phyloP scores from a whole-genome alignment of 2,113 vertebrate genomes.

The Barbus barbus region DNA sequence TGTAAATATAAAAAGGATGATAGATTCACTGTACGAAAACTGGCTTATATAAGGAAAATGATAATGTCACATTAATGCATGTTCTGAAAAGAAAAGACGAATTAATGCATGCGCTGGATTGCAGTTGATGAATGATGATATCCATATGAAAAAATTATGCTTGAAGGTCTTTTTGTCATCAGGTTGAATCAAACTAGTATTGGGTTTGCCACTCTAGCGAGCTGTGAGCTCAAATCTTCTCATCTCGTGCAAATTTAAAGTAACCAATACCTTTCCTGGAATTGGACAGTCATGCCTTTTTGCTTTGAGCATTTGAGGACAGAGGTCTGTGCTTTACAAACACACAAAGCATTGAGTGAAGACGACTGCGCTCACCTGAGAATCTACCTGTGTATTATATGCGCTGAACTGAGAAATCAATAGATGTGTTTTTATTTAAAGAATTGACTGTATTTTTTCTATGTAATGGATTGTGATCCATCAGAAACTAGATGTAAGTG shows the following conservation, averaged over 20 bases:
- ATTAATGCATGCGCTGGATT: conserved; percentile 14
- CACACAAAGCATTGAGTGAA: conserved; percentile 27
- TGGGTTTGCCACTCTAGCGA: conserved; percentile 33
- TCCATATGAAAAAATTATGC: conserved; percentile 54
- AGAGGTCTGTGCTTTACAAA: conserved; percentile 43
- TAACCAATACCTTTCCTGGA: conserved; percentile 47
- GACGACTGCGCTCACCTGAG: not conserved
- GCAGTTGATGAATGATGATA: conserved; percentile 63
- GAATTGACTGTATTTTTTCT: not conserved
- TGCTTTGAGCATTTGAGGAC: conserved; percentile 37
- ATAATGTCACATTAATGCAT: conserved; percentile 5
- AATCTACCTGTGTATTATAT: not conserved
- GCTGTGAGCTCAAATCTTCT: conserved; percentile 31
- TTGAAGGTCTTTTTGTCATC: conserved; percentile 53
- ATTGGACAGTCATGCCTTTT: conserved; percentile 52
- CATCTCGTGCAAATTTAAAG: conserved; percentile 53
- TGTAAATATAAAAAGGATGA: conserved; percentile 15
- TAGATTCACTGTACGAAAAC: not conserved
- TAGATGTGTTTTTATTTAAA: conserved; percentile 27
- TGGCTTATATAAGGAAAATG: not conserved
- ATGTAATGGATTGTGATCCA: conserved; percentile 2
- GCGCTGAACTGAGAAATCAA: conserved; percentile 1
- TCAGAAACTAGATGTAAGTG: not conserved
- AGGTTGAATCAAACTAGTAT: conserved; percentile 50
- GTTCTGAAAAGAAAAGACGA: conserved; percentile 42